Base-by-base conservation (phyloP, 2,888 invertebrate genomes). In the Cosmorhoe ocellata region DNA sequence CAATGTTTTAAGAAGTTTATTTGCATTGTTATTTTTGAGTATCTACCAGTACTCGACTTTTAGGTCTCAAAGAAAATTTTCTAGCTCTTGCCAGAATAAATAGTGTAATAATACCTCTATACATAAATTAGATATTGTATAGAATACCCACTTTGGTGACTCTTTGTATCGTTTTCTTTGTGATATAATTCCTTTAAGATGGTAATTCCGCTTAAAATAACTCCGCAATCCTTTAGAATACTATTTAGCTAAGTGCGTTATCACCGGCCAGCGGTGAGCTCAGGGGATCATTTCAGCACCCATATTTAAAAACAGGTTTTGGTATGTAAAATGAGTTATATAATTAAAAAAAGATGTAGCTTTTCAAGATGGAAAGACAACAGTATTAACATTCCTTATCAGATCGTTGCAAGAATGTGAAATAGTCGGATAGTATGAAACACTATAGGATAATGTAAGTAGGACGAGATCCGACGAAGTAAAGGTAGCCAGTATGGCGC, bases 201-300 rank as follows among this genome's bases (percentile, higher is more conserved):
- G 81, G 52, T 81, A 83, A 84, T 82, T 72, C 65, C 49, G 61
- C 66, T 76, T 71, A 76, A 71, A 71, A 67, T 69, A 68, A 67
- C 52, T 47, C 40, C 39, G 42, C 48, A 53, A 48, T 52, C 33
- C 36, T 51, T 39, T 52, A 47, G 31, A 36, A 37, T 46, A 11
- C 39, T 43, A 41, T 43, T 49, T 49, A 49, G 49, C 40, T 45
- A 44, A 46, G 40, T 45, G 45, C 14, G 18, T 48, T 44, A 48
- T 41, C 45, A 44, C 43, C 49, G 48, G 40, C 33, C 47, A 47
- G 37, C 27, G 51, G 45, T 28, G 24, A 45, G 49, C 41, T 50
- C 31, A 41, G 32, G 11, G 43, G 22, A 36, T 52, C 44, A 42
- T 52, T 40, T 34, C 39, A 52, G 42, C 32, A 47, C 36, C 47